Evolutionary conservation across 1,140 invertebrate species (phyloP).

Genomic region (Marisa cornuarietis): DNA sequence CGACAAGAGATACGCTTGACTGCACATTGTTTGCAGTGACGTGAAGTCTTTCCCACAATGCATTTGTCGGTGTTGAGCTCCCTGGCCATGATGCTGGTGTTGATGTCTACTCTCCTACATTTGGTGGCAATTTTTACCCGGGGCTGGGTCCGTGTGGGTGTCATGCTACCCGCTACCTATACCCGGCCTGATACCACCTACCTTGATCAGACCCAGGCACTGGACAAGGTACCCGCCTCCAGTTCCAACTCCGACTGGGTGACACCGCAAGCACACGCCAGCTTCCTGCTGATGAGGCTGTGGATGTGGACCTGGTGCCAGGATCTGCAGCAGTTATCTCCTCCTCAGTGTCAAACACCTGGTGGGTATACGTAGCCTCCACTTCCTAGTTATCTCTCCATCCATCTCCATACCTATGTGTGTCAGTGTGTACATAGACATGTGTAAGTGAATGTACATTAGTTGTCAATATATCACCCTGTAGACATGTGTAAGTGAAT

Average conservation of each 20-base stretch:
- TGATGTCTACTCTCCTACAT: background rate
- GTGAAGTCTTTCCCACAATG: too few relatives aligned
- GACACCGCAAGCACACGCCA: background rate
- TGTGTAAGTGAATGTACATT: background rate
- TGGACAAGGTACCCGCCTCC: too few relatives aligned
- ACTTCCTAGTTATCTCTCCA: background rate
- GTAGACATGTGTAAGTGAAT: too few relatives aligned
- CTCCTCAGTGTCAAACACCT: background rate
- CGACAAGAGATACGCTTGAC: too few relatives aligned
- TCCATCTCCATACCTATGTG: background rate
- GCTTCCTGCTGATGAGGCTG: background rate
- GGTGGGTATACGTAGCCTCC: background rate
- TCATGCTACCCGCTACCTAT: background rate
- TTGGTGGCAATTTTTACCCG: background rate
- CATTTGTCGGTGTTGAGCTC: conserved; percentile 4
- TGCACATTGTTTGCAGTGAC: too few relatives aligned
- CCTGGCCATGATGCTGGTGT: conserved; percentile 5
- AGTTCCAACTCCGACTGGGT: too few relatives aligned
- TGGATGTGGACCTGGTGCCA: conserved; percentile 19
- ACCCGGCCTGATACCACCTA: too few relatives aligned
- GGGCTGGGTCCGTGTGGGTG: background rate
- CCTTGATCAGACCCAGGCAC: too few relatives aligned
- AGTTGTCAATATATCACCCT: conserved; percentile 1
- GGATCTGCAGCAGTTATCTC: background rate
- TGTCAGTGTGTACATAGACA: background rate